Percentiles rank a stretch among this genome's conserved stretches.
These are phyloP conservation scores for Myotis planiceps DNA, from an alignment of 2,797 vertebrate genomes.

Conservation along the genomic window DNA sequence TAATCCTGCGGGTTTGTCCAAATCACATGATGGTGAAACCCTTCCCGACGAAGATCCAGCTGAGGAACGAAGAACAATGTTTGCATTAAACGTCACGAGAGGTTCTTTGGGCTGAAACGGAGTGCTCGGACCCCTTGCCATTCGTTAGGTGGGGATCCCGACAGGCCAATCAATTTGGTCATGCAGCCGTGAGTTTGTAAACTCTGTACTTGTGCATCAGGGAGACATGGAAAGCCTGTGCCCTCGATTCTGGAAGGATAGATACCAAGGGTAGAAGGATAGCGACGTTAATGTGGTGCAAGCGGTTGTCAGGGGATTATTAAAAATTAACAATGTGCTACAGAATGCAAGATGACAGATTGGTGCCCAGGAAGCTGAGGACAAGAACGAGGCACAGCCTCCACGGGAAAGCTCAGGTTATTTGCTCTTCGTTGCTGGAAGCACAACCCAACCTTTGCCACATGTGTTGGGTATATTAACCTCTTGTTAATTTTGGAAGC, in stretches of 20 bases:
- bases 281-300: background rate
- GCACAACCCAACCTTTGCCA: slow-evolving; percentile 47
- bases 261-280: background rate
- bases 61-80: slow-evolving; percentile 67
- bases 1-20: slow-evolving; percentile 57
- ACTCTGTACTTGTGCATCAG: background rate
- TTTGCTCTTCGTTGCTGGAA: slow-evolving; percentile 43
- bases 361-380: slow-evolving; percentile 34
- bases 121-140: background rate
- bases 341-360: slow-evolving; percentile 59
- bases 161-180: slow-evolving; percentile 68
- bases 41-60: slow-evolving; percentile 63
- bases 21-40: slow-evolving; percentile 75
- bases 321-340: slow-evolving; percentile 67
- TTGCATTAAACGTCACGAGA: slow-evolving; percentile 45
- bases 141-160: slow-evolving; percentile 47
- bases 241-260: slow-evolving; percentile 63
- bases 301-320: slow-evolving; percentile 63
- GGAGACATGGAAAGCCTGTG: slow-evolving; percentile 65
- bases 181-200: slow-evolving; percentile 64
- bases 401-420: slow-evolving; percentile 50
- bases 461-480: background rate
- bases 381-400: slow-evolving; percentile 61
- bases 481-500: slow-evolving; percentile 61
- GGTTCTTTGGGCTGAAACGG: slow-evolving; percentile 58